Evolutionary conservation across 2,888 invertebrate genomes (phyloP).

Genomic region (Caradrina kadenii): DNA sequence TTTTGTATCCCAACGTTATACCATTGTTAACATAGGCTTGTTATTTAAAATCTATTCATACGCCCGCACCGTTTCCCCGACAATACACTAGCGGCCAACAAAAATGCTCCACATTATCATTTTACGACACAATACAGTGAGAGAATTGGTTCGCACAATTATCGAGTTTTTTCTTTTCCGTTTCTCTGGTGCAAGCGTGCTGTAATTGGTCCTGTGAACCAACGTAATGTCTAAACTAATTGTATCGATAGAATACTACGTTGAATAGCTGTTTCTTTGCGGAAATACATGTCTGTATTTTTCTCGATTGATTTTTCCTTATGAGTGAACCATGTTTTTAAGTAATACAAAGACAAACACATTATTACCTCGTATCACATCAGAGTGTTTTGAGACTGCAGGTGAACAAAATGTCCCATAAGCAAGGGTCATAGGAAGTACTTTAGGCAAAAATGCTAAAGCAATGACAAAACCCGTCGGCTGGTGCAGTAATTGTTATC

Average conservation of each 20-base stretch:
- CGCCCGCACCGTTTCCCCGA: conserved; percentile 31
- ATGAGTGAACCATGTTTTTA: conserved; percentile 12
- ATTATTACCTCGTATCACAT: too few relatives aligned
- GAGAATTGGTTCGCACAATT: conserved; percentile 79
- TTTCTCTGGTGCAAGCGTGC: conserved; percentile 74
- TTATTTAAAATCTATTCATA: conserved; percentile 43
- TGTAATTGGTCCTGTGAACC: conserved; percentile 81
- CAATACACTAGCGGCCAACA: conserved; percentile 67
- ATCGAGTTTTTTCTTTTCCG: conserved; percentile 75
- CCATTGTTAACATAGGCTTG: conserved; percentile 40
- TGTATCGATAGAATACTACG: conserved; percentile 39
- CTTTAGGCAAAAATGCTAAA: neutral
- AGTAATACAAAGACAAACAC: neutral
- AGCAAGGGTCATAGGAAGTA: too few relatives aligned
- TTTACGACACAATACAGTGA: conserved; percentile 71
- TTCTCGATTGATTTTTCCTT: conserved; percentile 36
- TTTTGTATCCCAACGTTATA: conserved; percentile 22
- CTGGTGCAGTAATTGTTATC: neutral
- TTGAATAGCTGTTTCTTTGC: conserved; percentile 50
- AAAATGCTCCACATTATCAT: conserved; percentile 72
- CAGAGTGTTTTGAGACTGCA: neutral
- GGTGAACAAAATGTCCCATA: neutral
- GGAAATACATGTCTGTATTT: conserved; percentile 52
- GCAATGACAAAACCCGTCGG: neutral
- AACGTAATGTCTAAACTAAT: conserved; percentile 54